Evolutionary conservation across 1,140 invertebrate species (phyloP), one percentile per base, ranked within the genome.

Genomic region (Sinonovacula constricta): DNA sequence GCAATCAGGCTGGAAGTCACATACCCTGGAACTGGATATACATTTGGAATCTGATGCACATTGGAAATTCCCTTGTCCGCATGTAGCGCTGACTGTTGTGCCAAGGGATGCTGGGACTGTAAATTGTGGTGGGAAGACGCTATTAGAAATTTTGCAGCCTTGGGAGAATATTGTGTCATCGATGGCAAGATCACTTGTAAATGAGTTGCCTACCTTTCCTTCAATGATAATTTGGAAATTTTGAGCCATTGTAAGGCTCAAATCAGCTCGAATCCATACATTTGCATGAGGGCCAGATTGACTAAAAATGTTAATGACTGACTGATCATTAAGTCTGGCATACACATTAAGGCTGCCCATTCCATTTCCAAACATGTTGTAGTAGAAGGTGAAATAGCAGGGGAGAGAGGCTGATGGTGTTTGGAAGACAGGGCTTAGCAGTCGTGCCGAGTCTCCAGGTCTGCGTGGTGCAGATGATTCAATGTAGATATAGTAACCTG

Each of bases 401-500:
- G 62, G 31, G 57, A 80, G 70, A n/a, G 71, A 24, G 15, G 66
- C 68, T 36, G 81, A 31, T 33, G 83, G 79, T 24, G 83, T 59
- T 60, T 84, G 81, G 33, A 77, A 82, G 0, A 83, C 79, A 7
- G 85, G 82, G 79, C 88, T 90, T 14, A 89, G 36, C 5, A 91
- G 68, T 63, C 84, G 56, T 26, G 90, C 89, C 53, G 80, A 83
- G 57, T 90, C 85, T 10, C 88, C 88, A 18, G 33, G 36, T 30
- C 66, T 81, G 24, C 83, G 65, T 12, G 89, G 88, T 1, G 53
- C 39, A 7, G 87, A 89, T 54, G 95, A 93, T 83, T 96, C 95
- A 39, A 95, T 94, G 85, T 95, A 96, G 90, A 96, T 93, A 80
- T 86, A 91, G 22, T 86, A 79, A 26, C 87, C 88, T 60, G 83